phyloP scores from a whole-genome alignment of 1,140 invertebrate species.

The Adelges cooleyi region DNA sequence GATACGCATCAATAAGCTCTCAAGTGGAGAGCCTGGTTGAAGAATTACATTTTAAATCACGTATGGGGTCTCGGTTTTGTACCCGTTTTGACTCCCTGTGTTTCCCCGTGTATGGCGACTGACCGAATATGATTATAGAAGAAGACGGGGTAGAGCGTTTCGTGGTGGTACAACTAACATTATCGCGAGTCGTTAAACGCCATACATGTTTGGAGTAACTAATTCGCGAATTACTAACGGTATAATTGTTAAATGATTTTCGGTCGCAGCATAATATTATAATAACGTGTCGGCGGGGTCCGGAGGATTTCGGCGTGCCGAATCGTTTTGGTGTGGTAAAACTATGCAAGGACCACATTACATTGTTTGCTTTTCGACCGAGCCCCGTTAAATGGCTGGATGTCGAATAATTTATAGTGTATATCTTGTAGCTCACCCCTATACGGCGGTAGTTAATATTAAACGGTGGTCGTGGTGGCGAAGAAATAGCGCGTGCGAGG shows the following conservation, averaged over 20 bases:
- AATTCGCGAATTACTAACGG: neutral
- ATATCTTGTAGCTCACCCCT: neutral
- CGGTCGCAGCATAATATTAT: neutral
- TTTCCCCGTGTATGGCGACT: too few species aligned
- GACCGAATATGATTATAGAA: too few species aligned
- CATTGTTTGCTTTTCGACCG: neutral
- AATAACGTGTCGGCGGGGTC: neutral
- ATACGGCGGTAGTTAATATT: conserved; percentile 7
- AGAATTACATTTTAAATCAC: too few species aligned
- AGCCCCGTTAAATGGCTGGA: conserved; percentile 16
- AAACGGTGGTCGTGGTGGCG: neutral
- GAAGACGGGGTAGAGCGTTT: too few species aligned
- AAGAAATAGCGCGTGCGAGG: neutral
- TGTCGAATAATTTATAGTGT: conserved; percentile 24
- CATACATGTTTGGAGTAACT: neutral
- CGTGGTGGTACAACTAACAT: too few species aligned
- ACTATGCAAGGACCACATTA: conserved; percentile 20
- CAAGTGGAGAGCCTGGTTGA: too few species aligned
- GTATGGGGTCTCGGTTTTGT: too few species aligned
- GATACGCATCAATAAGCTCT: too few species aligned
- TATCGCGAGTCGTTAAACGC: too few species aligned
- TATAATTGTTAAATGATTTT: conserved; percentile 8
- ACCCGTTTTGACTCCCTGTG: too few species aligned
- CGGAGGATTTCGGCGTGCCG: neutral
- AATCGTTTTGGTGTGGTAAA: neutral